phyloP scores from a whole-genome alignment of 2,888 invertebrate genomes.

The Erebia aethiops region DNA sequence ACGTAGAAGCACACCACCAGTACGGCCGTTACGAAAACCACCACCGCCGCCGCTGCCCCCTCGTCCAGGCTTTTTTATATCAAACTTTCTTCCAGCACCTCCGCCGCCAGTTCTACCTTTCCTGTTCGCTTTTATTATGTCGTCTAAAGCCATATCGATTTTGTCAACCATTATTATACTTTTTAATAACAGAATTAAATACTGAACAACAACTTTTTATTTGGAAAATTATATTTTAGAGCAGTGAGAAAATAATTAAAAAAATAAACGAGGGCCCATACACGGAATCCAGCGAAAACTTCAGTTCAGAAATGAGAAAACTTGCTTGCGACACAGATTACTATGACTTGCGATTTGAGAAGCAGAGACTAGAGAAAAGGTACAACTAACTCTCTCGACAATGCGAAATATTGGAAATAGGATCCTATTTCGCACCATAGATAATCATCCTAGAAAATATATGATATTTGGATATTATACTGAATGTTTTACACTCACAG shows the following conservation, averaged over 20 bases:
- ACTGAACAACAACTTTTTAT: neutral
- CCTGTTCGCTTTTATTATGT: constrained; percentile 95
- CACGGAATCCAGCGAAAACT: neutral
- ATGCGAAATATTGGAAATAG: too few species aligned
- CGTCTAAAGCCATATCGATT: constrained; percentile 98
- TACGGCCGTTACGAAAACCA: constrained; percentile 79
- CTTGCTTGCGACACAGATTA: neutral
- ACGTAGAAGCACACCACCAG: constrained; percentile 83
- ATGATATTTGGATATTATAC: too few species aligned
- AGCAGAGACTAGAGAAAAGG: too few species aligned
- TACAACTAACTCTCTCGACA: too few species aligned
- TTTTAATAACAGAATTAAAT: neutral
- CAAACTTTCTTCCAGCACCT: constrained; percentile 80
- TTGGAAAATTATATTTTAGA: neutral
- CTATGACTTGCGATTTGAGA: neutral
- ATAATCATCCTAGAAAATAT: too few species aligned
- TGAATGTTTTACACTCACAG: too few species aligned
- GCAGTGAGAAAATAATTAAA: neutral
- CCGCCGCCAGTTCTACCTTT: constrained; percentile 85
- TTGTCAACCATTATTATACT: constrained; percentile 91
- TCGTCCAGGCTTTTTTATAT: constrained; percentile 67
- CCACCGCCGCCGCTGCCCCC: constrained; percentile 60
- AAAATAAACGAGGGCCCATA: neutral
- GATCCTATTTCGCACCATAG: too few species aligned
- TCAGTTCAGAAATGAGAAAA: too few species aligned